Evolutionary conservation across 2,888 invertebrate species (phyloP), one percentile per base, ranked within the genome.

Genomic region (Tanypteryx hageni): DNA sequence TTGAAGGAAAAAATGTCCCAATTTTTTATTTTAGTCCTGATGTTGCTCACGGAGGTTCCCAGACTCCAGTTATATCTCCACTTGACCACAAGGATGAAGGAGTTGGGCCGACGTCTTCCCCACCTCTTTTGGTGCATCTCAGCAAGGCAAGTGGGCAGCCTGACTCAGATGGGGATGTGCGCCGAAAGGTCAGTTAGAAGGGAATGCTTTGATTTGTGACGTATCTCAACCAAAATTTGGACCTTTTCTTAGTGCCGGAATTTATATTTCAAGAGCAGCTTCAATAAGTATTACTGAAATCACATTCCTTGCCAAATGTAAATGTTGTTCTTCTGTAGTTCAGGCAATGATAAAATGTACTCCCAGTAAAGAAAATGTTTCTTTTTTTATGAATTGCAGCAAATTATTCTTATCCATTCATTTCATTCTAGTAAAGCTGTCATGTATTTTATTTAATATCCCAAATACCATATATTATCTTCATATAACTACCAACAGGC

Each of bases 101-200:
- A 18, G n/a, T 64, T 16, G 89, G 64, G 9, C 89, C 16, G 16
- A 68, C 64, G 18, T 64, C 56, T 14, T 89, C 89, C 61, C 89
- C 89, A 59, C 89, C 89, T 18, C 89, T 89, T 11, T n/a, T 89
- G 64, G 89, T 58, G 13, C 27, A 89, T 89, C 89, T 89, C 89
- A 89, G 64, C 89, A 89, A 89, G 89, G 89, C 89, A 89, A 89
- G 89, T 89, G 89, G 89, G 18, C 89, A 89, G 89, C 89, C 89
- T 44, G 89, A 89, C 64, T 44, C 89, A 64, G 89, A 89, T 89
- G 89, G 89, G 61, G 89, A 89, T 89, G 68, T 89, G 18, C 89
- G 89, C 10, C 22, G 89, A 89, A 89, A 89, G 89, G 89, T 89
- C n/a, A 89, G 89, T 64, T 76, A 27, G 76, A 76, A 76, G 76